phyloP scores from a whole-genome alignment of 2,797 vertebrate species.

The Fratercula arctica region DNA sequence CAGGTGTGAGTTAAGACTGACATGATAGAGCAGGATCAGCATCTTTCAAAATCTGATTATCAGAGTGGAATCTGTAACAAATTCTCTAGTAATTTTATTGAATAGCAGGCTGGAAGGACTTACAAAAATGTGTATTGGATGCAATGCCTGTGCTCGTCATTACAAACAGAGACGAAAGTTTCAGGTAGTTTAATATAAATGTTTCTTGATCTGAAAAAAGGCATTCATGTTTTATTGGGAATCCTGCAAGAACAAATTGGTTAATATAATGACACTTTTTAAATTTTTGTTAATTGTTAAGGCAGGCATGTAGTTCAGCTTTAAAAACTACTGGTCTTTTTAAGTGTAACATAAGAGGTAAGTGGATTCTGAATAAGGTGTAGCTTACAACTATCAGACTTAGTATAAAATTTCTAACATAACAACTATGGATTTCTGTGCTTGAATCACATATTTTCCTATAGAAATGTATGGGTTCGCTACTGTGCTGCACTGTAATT shows the following conservation, averaged over 20 bases:
- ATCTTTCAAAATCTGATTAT: not conserved
- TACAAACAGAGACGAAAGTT: not conserved
- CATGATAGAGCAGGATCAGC: rapidly evolving
- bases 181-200: not conserved
- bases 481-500: not conserved
- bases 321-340: not conserved
- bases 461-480: not conserved
- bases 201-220: not conserved
- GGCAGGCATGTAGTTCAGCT: not conserved
- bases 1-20: not conserved
- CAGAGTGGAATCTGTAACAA: not conserved
- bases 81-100: not conserved
- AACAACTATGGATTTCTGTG: not conserved
- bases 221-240: not conserved
- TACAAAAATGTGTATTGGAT: not conserved
- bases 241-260: not conserved
- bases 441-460: not conserved
- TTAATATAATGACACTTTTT: not conserved
- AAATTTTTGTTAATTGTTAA: not conserved
- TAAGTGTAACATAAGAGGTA: not conserved
- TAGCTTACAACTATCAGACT: not conserved
- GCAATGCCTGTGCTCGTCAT: not conserved
- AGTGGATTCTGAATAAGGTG: not conserved
- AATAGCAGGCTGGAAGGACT: not conserved
- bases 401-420: not conserved